Percentiles rank a stretch among this genome's conserved stretches.
Conservation (phyloP, 1,140 invertebrate species). For the Neotoxoptera formosana region DNA sequence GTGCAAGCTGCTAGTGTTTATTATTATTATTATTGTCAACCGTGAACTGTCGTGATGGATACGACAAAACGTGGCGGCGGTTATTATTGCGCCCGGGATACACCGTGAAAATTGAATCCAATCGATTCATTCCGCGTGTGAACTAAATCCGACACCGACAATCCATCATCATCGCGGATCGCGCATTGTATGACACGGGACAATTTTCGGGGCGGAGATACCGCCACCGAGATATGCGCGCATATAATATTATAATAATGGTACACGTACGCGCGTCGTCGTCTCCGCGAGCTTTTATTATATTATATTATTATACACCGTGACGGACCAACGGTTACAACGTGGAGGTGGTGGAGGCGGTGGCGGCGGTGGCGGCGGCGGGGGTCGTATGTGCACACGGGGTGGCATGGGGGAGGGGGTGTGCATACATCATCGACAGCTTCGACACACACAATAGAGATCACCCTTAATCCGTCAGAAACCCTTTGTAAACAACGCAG, state of each 20-base stretch:
- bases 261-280: not conserved
- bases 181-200: not conserved
- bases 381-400: no score
- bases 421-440: slow-evolving; percentile 16
- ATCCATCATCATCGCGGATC: slow-evolving; percentile 17
- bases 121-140: slow-evolving; percentile 17
- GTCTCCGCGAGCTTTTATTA: not conserved
- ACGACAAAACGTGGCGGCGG: not conserved
- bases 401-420: not conserved
- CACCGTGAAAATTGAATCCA: slow-evolving; percentile 8
- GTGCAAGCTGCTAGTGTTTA: slow-evolving; percentile 4
- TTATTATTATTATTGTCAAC: not conserved
- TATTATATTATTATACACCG: slow-evolving; percentile 1
- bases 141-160: slow-evolving; percentile 33
- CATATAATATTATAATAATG: not conserved
- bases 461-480: slow-evolving; percentile 36
- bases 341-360: not conserved
- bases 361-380: not conserved
- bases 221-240: not conserved
- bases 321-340: not conserved
- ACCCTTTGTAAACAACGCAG: slow-evolving; percentile 39
- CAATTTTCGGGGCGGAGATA: not conserved
- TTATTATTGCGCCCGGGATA: slow-evolving; percentile 12
- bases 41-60: not conserved
- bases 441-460: slow-evolving; percentile 26